These are phyloP conservation scores for Carlito syrichta DNA, from an alignment of 2,113 vertebrate genomes.

Conservation along the genomic window DNA sequence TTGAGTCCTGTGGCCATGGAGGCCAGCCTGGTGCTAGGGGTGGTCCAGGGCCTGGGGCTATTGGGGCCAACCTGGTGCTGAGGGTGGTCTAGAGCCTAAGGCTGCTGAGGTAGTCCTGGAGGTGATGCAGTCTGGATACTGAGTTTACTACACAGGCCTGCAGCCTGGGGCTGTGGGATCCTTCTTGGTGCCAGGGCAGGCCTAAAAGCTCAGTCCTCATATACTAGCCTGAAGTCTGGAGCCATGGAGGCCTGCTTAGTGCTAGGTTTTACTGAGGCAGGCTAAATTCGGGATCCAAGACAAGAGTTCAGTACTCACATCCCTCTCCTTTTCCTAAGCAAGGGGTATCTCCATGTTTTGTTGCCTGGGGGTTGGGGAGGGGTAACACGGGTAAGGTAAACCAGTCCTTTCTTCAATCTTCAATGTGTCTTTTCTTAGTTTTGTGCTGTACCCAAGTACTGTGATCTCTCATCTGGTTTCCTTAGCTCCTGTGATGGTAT, in stretches of 20 bases:
- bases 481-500: neutral
- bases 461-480: neutral
- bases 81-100: neutral
- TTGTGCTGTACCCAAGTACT: neutral
- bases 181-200: too few relatives aligned
- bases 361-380: neutral
- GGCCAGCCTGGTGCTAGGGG: neutral
- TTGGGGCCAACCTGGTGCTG: neutral
- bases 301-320: neutral
- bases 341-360: neutral
- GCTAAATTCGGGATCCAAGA: neutral
- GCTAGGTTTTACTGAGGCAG: neutral
- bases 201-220: too few relatives aligned
- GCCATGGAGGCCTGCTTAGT: neutral
- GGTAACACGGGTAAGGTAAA: neutral
- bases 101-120: neutral
- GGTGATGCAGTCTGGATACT: too few relatives aligned
- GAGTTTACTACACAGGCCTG: too few relatives aligned
- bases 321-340: neutral
- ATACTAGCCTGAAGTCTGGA: too few relatives aligned
- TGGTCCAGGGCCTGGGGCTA: neutral
- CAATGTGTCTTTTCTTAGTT: neutral
- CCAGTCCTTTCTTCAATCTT: neutral
- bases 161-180: too few relatives aligned
- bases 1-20: neutral